A percentile compares a stretch with the other conserved stretches of the same genome.
Conservation (phyloP, 2,113 vertebrate genomes). For the Verasper variegatus region DNA sequence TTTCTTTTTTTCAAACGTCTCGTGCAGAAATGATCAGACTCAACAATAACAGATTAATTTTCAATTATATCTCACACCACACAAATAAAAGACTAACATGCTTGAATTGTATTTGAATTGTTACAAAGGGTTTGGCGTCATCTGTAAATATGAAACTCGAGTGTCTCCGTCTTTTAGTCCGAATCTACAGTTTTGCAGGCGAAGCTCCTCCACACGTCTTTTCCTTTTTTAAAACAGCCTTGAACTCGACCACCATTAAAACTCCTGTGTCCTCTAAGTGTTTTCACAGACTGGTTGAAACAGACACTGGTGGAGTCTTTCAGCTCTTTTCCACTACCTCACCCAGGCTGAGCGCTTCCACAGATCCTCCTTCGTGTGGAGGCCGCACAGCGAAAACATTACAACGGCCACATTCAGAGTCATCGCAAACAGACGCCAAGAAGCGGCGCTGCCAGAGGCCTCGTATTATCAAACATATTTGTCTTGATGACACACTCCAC, state of each 20-base stretch:
- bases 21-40: too few species aligned
- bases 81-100: too few species aligned
- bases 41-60: too few species aligned
- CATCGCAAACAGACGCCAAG: too few species aligned
- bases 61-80: too few species aligned
- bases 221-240: background rate
- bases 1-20: too few species aligned
- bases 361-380: constrained; percentile 39
- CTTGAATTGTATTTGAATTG: too few species aligned
- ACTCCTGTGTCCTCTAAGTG: constrained; percentile 7
- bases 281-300: constrained; percentile 45
- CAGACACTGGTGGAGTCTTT: constrained; percentile 12
- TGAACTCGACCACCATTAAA: constrained; percentile 11
- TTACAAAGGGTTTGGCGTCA: too few species aligned
- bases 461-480: constrained; percentile 52
- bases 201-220: background rate
- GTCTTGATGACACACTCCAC: constrained; percentile 51
- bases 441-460: constrained; percentile 26
- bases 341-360: constrained; percentile 13
- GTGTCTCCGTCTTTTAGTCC: background rate
- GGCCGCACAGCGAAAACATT: constrained; percentile 25
- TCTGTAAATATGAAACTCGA: too few species aligned
- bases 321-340: constrained; percentile 38
- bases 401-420: too few species aligned
- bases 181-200: background rate